Conservation (phyloP, 2,888 invertebrate species). For the Apeira syringaria region DNA sequence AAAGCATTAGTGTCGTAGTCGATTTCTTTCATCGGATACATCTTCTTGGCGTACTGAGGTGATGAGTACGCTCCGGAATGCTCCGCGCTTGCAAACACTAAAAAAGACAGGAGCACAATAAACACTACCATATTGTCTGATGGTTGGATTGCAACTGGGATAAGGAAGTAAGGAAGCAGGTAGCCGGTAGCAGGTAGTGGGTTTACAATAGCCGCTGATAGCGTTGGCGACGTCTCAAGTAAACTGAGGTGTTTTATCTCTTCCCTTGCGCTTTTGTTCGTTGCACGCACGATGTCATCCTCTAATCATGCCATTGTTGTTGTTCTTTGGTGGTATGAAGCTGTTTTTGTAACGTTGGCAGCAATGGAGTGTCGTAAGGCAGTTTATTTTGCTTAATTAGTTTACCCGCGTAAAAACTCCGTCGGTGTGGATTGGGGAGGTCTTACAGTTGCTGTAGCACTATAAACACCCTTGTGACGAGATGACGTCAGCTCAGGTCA, state of each 20-base stretch:
- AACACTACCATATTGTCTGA: slow-evolving; percentile 58
- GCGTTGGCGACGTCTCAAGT: slow-evolving; percentile 49
- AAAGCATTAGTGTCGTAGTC: slow-evolving; percentile 53
- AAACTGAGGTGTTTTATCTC: slow-evolving; percentile 72
- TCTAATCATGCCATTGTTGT: slow-evolving; percentile 76
- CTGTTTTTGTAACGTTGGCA: slow-evolving; percentile 20
- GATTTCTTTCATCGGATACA: slow-evolving; percentile 63
- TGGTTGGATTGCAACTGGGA: slow-evolving; percentile 40
- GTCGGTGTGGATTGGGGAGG: no score
- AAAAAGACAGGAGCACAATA: slow-evolving; percentile 44
- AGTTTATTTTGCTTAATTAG: slow-evolving; percentile 17
- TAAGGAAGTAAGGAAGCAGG: slow-evolving; percentile 61
- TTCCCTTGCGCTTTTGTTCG: slow-evolving; percentile 75
- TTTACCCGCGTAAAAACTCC: slow-evolving; percentile 7
- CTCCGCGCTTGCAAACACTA: slow-evolving; percentile 47
- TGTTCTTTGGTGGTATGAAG: slow-evolving; percentile 18
- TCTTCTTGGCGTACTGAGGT: slow-evolving; percentile 78
- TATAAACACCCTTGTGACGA: no score
- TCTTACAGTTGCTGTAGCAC: no score
- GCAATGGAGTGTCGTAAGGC: slow-evolving; percentile 28
- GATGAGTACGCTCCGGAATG: slow-evolving; percentile 80
- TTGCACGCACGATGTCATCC: slow-evolving; percentile 78
- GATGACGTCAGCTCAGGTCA: no score
- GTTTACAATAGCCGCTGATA: slow-evolving; percentile 50
- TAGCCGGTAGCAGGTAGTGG: slow-evolving; percentile 35